Base-by-base conservation (phyloP, 2,113 vertebrate species). In the Odobenus rosmarus region DNA sequence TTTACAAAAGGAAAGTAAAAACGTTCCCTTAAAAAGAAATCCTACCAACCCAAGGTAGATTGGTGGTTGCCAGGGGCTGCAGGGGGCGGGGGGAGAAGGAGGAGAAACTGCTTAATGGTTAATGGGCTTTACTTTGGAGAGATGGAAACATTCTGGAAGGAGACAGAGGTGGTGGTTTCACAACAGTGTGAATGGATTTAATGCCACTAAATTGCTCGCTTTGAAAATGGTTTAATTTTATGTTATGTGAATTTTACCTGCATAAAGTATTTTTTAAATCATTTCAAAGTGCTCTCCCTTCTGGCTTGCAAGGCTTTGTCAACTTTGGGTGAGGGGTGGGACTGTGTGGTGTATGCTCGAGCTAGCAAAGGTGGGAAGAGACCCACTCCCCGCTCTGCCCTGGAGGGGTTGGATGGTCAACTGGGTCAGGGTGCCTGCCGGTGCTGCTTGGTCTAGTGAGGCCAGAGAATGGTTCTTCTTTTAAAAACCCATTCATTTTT, bases 141-240 rank as follows among this genome's bases (percentile, higher is more conserved):
- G 4, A 8, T 0, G 39, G 61, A 21, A 10, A 24, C 4, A 16
- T 13, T 26, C 10, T n/a, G 31, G 12, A 61, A 28, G 21, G 7
- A 14, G 79, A 26, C 0, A 1, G 16, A 11, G 31, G 10, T 0
- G 14, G 53, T 11, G 0, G 31, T 9, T 0, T 1, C 0, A 0
- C 23, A n/a, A 15, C 24, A 3, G 1, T 3, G 55, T 21, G 9
- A 46, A 1, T 2, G n/a, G 9, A 5, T 36, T 19, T n/a, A 1
- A 0, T 0, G 14, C 59, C 42, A 1, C 7, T 5, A 9, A 33
- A 4, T 3, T 6, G 14, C 11, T 84, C 11, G 4, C 79, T 36
- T 36, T 18, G 11, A 24, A 33, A 23, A 10, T 19, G 1, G 12
- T 5, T 28, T 3, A 4, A 49, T 39, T 39, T 26, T 15, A 8